Evolutionary conservation across 2,888 invertebrate species (phyloP), one percentile per base, ranked within the genome.

Genomic region (Empis livida): DNA sequence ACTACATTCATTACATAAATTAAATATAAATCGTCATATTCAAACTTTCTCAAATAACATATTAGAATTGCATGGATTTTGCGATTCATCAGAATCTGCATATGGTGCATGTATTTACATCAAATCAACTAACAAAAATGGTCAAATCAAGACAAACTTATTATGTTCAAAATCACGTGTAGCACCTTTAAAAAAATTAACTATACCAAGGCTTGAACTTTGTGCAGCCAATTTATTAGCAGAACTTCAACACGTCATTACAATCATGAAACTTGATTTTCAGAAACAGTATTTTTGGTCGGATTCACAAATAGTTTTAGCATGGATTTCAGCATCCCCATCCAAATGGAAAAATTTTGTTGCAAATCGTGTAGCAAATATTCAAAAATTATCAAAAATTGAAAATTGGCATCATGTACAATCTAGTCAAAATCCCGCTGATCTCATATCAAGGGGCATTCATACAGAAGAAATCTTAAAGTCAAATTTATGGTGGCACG

Each of bases 101-200:
- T 47, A 48, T 47, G 45, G 43, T 15, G 15, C 40, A 30, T 42
- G 16, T 1, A 37, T 45, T 4, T 49, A 49, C 31, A 16, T 45
- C 5, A 17, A 40, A 43, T 13, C 49, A 15, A 30, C 23, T n/a
- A 8, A 17, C 6, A 41, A 47, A 20, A 14, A 46, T 20, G 30
- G 17, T 16, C 15, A 13, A 15, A 10, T 45, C 31, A 46, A 16
- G 3, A 39, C 47, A 27, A 30, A 38, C 13, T 15, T 49, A 5
- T 32, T 50, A 14, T 51, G 51, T 43, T 37, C 49, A 15, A 53
- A 49, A 42, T 49, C 42, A 10, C 27, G 45, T 1, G 52, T 47
- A 10, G 50, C 48, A 13, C 52, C 49, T 17, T 5, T 47, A 11
- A 47, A 49, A 17, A 46, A 31, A 27, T 27, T 40, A 35, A 46